Base-by-base conservation (phyloP, 2,113 vertebrate genomes). In the Xiphophorus maculatus region DNA sequence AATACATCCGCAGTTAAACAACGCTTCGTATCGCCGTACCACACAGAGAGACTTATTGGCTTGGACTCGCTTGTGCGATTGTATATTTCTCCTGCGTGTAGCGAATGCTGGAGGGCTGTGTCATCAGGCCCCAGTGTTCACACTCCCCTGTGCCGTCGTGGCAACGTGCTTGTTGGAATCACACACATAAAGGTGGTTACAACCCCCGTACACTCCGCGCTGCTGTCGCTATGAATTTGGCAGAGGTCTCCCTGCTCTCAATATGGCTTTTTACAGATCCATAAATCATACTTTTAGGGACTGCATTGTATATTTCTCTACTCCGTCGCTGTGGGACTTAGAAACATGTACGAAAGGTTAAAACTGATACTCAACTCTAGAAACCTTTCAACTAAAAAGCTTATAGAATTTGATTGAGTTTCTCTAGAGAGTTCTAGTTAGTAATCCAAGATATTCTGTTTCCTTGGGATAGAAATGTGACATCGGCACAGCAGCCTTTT, bases 1-100 rank as follows among this genome's bases (percentile, higher is more conserved):
- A 88, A 82, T 73, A 68, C 27, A 61, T 76, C 71, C 63, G 60
- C 61, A 81, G 79, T 74, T 73, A 81, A 66, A 66, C 63, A 66
- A 67, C 6, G 11, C 54, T 58, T 68, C 28, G 65, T 80, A 51
- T 80, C 37, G 42, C 76, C 29, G 72, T n/a, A 27, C 64, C 51
- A 71, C 30, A 33, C 40, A 79, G 17, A 75, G 13, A 80, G 73
- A 64, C 42, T 67, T 63, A 44, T 63, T 33, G 13, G 1, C 22
- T 63, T n/a, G 42, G 60, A 48, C 60, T 42, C 54, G 33, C 25
- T 25, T 83, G 44, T 87, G 58, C 63, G 19, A 33, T 22, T 54
- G 9, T 22, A 51, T 29, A 54, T 30, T 51, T 58, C 17, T 73
- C 17, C 28, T 28, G 40, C 54, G 19, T 64, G 74, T 40, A 74